Evolutionary conservation across 2,888 invertebrate species (phyloP), one percentile per base, ranked within the genome.

Genomic region (Plemyria rubiginata): DNA sequence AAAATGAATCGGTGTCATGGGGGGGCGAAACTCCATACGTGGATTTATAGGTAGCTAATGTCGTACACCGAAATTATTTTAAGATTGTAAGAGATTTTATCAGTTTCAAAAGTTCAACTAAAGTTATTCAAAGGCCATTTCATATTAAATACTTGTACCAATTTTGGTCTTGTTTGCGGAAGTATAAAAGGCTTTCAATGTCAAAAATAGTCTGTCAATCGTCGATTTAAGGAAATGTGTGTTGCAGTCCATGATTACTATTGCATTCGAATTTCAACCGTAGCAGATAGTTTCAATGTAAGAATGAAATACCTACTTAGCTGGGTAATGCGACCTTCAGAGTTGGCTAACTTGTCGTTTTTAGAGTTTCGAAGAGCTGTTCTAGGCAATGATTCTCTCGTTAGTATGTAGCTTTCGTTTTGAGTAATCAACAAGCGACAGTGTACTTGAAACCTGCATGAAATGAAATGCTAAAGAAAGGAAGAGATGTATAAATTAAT

Each of bases 261-360:
- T 65, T 60, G 52, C 63, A 56, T 61, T 62, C 38, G 28, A 29
- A 63, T 62, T 68, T 68, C 70, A 75, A 72, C 77, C 75, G 75
- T 74, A 72, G 77, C 81, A 67, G 71, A 74, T 75, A 67, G 71
- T 66, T 79, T 71, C 70, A 74, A 75, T 74, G 74, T 79, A 77
- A 84, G 81, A 81, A 77, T 75, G n/a, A 60, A 81, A 77, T 38
- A 38, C 36, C 11, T 75, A 61, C 62, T 58, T 56, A 36, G 57
- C 57, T 81, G 74, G 76, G 80, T 77, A 81, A 82, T 65, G 59
- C 67, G 80, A 70, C 87, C 87, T 87, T 86, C 81, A 70, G 54
- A 67, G 61, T 70, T 72, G 62, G 40, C 45, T 58, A 63, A 67
- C 65, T 48, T 59, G 49, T 51, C 59, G 56, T 58, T 68, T 63